Percentiles rank a stretch among this genome's conserved stretches.
phyloP scores from a whole-genome alignment of 1,140 invertebrate species.

The Apis dorsata region DNA sequence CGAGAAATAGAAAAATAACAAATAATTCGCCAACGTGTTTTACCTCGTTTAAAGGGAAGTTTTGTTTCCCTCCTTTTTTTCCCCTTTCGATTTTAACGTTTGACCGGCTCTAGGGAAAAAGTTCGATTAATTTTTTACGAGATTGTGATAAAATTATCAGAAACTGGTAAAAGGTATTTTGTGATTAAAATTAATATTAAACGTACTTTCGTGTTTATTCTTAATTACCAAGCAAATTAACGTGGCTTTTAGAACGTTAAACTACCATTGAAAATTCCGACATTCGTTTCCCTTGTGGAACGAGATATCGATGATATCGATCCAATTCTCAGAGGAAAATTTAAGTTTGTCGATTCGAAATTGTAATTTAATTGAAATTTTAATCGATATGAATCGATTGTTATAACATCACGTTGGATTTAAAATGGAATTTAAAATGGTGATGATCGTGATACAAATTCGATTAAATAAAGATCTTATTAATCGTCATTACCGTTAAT shows the following conservation, averaged over 20 bases:
- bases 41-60: not conserved
- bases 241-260: no score
- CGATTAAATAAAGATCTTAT: not conserved
- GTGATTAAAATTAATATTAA: constrained; percentile 19
- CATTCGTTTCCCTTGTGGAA: not conserved
- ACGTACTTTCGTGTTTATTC: not conserved
- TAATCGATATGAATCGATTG: not conserved
- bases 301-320: no score
- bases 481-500: not conserved
- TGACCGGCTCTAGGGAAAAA: not conserved
- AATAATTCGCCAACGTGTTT: not conserved
- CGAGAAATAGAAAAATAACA: not conserved
- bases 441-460: not conserved
- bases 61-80: not conserved
- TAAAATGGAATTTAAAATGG: not conserved
- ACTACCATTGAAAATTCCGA: not conserved
- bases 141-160: not conserved
- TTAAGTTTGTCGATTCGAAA: not conserved
- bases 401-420: not conserved
- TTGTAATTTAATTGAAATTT: constrained; percentile 5
- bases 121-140: not conserved
- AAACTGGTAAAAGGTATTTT: constrained; percentile 6
- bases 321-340: not conserved
- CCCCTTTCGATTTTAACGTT: not conserved
- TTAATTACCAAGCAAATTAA: not conserved